Evolutionary conservation across 2,113 vertebrate genomes (phyloP), one percentile per base, ranked within the genome.

Genomic region (Vicugna pacos): DNA sequence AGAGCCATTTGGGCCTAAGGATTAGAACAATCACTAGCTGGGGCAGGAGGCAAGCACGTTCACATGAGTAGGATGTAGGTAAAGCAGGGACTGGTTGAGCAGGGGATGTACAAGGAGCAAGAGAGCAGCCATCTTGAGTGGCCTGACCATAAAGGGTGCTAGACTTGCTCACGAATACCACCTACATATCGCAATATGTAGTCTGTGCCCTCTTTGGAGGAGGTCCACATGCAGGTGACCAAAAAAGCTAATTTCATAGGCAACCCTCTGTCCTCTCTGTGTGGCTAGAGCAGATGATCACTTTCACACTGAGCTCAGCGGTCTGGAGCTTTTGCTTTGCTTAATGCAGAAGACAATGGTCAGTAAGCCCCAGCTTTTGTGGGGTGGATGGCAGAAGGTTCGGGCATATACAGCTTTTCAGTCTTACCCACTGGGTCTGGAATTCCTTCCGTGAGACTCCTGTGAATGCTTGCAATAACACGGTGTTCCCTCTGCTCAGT

Each of bases 401-500:
- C 0, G 2, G 11, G 48, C 69, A 77, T n/a, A 70, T 82, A 24
- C 19, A 86, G 16, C 48, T 83, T 97, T 73, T 89, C 88, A 97
- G 89, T 94, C 89, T 97, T 93, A 91, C 10, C 42, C 85, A 19
- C 94, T 87, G 88, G 91, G 92, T 96, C 90, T 89, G 95, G 94
- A 98, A 77, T 98, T 96, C 79, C 96, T 98, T 98, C 97, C 93
- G 73, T 96, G 91, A 26, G 32, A 84, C 89, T 77, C 90, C 96
- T 97, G 87, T 91, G 96, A 98, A 97, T 65, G 64, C 88, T 83
- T 91, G 97, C 62, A 94, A 87, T 98, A 97, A 94, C 96, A 97
- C 91, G 83, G 88, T 97, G 58, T 98, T 97, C 85, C 87, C 95
- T 97, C 93, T 72, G 86, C 96, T 95, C 86, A 72, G 24, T 93